Base-by-base conservation (phyloP, 2,888 invertebrate species). In the Hirudinaria manillensis region DNA sequence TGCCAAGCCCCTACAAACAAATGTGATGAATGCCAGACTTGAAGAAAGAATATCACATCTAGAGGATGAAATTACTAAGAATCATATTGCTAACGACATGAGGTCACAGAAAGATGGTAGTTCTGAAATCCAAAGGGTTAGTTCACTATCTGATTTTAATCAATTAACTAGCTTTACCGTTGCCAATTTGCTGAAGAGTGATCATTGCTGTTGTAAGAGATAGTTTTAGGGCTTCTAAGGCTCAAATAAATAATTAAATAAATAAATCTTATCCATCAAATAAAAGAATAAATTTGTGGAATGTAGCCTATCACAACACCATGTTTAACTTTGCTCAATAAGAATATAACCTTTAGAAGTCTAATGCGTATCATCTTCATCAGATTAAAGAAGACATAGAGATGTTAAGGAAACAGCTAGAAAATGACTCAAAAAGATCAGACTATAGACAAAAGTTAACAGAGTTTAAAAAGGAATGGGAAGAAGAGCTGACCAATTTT, bases 1-100 rank as follows among this genome's bases (percentile, higher is more conserved):
- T 36, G 3, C n/a, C 51, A 38, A 6, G 21, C 38, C 71, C 2
- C 71, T 45, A 16, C 71, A 45, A 70, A n/a, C 51, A 32, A 45
- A 45, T 34, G 68, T 13, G 36, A 68, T 34, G 2, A 68, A n/a
- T 51, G 13, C 10, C 34, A 55, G 36, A 29, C 36, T 38, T 2
- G 72, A 72, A 34, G 65, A 56, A 19, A 61, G 34, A 61, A 73
- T 73, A 36, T 13, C 6, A n/a, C 19, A 61, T 6, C 21, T 73
- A 1, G 73, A 56, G 19, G 65, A 73, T 24, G 45, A 56, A n/a
- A 61, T 73, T 19, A n/a, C n/a, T 3, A 38, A 32, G 19, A 73
- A 56, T 16, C 68, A 68, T 10, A 68, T 7, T 1, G 34, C 16
- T 32, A 68, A n/a, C 29, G n/a, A 34, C 21, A 32, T 34, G 68